phyloP scores from a whole-genome alignment of 2,888 invertebrate genomes.

The Campopleginae sp. region DNA sequence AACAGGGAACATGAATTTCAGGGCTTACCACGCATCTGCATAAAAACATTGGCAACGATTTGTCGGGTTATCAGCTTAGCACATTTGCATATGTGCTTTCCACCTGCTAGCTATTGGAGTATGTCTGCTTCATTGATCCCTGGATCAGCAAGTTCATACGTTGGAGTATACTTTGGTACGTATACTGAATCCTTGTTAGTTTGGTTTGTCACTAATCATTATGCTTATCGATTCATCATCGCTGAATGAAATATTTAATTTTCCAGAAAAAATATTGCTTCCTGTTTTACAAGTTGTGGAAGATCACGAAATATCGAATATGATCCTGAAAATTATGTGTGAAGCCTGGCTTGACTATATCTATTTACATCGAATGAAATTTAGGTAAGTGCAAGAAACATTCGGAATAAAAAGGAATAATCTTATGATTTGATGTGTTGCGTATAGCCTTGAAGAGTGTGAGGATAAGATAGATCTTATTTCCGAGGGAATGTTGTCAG shows the following conservation, averaged over 20 bases:
- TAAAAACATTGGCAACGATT: conserved; percentile 89
- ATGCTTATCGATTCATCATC: neutral
- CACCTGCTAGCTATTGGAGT: conserved; percentile 89
- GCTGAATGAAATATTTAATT: neutral
- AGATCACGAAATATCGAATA: conserved; percentile 90
- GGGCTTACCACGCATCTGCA: conserved; percentile 90
- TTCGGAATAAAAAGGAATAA: neutral
- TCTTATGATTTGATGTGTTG: no score
- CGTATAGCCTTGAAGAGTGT: no score
- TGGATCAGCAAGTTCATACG: conserved; percentile 87
- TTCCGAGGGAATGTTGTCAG: no score
- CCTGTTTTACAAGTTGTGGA: conserved; percentile 92
- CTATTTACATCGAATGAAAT: conserved; percentile 92
- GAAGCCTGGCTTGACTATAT: conserved; percentile 96
- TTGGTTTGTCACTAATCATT: neutral
- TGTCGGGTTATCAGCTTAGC: conserved; percentile 92
- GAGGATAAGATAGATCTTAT: no score
- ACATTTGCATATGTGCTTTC: conserved; percentile 93
- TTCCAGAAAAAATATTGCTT: conserved; percentile 89
- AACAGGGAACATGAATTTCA: conserved; percentile 79
- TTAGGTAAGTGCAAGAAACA: conserved; percentile 84
- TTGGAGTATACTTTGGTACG: conserved; percentile 89
- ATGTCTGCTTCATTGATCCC: conserved; percentile 84
- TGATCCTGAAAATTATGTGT: conserved; percentile 92
- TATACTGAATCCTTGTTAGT: neutral